Base-by-base conservation (phyloP, 37 sponge, comb jelly and placozoan genomes). In the Ephydatia muelleri region DNA sequence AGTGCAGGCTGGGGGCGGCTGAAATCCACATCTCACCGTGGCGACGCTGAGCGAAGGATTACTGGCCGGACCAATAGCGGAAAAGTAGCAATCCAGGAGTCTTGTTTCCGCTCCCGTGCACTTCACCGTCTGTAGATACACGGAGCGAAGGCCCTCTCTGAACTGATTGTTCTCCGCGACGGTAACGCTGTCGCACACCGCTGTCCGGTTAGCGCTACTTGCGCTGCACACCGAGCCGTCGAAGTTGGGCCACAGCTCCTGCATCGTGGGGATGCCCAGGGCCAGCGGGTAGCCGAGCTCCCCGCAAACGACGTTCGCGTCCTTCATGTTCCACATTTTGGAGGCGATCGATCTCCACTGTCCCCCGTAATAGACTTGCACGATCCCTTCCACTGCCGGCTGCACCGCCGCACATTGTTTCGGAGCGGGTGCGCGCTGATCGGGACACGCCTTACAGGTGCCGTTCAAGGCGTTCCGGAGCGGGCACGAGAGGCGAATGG, bases 231-330 rank as follows among this genome's bases (percentile, higher is more conserved):
- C 57, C 64, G 25, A 25, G 13, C 72, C 72, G 49, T 85, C 22
- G 72, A 71, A 85, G 65, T 85, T 85, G 11, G 72, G 19, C 79
- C 86, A 85, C 22, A 92, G 75, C 30, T 80, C 72, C 2, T 39
- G 38, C 16, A 83, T 19, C 6, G 72, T 72, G 1, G 87, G 93
- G 2, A 69, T 39, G 11, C 57, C 67, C 25, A 84, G 28, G 22
- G 89, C 82, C 28, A 75, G 8, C 36, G 95, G 95, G 38, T 91
- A 94, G 5, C 95, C 95, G 30, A 94, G 70, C 78, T 91, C 78
- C 14, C 84, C 86, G 49, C 95, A 94, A 8, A 86, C 88, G 22
- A 91, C 81, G 1, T 38, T 47, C 1, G 92, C 86, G 9, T 67
- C 73, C 0, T 84, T 76, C n/a, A 26, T 26, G 27, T 37, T 77